Evolutionary conservation across 2,888 invertebrate genomes (phyloP).

Genomic region (Dasysyrphus albostriatus): DNA sequence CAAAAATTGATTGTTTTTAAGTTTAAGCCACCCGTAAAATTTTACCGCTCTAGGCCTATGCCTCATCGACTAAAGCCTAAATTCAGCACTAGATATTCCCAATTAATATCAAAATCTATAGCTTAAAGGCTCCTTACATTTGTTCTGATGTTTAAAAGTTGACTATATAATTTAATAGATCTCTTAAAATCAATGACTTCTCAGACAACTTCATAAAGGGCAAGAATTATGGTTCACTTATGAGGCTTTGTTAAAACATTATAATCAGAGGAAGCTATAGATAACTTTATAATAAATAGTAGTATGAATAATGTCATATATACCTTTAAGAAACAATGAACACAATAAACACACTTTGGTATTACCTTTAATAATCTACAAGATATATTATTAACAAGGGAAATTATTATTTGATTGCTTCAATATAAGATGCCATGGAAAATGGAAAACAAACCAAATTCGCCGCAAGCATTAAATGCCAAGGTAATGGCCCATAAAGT

Average conservation of each 20-base stretch:
- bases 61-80: too few species aligned
- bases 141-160: background rate
- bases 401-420: background rate
- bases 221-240: background rate
- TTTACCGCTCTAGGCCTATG: too few species aligned
- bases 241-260: background rate
- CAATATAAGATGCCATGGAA: constrained; percentile 2
- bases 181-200: background rate
- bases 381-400: background rate
- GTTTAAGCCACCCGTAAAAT: too few species aligned
- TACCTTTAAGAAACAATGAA: background rate
- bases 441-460: background rate
- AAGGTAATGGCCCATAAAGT: constrained; percentile 27
- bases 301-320: background rate
- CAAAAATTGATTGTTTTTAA: too few species aligned
- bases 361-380: background rate
- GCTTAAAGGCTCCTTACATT: background rate
- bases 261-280: background rate
- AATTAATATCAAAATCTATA: background rate
- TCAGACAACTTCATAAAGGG: background rate
- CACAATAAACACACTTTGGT: constrained; percentile 26
- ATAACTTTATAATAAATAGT: background rate
- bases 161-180: background rate
- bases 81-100: background rate
- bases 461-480: background rate